Conservation (phyloP, 2,113 vertebrate genomes). For the Anthoscopus minutus region DNA sequence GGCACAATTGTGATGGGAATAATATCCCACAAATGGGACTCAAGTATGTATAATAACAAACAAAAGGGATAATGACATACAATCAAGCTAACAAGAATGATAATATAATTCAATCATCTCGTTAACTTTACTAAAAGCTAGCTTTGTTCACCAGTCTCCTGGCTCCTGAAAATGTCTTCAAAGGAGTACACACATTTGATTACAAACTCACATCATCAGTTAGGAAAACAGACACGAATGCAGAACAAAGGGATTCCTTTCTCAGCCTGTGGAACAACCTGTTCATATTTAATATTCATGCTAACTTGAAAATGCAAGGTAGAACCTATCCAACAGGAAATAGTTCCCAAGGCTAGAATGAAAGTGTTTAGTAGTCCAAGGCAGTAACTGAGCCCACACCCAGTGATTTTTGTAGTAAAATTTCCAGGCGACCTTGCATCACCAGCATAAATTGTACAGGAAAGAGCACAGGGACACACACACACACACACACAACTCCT, state of each 20-base stretch:
- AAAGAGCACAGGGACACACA: background rate
- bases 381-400: background rate
- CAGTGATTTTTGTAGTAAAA: background rate
- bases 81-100: conserved; percentile 46
- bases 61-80: conserved; percentile 34
- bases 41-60: conserved; percentile 43
- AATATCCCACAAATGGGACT: background rate
- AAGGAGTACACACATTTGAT: conserved; percentile 14
- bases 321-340: background rate
- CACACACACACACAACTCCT: background rate
- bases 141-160: conserved; percentile 17
- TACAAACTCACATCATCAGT: background rate
- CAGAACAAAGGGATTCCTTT: conserved; percentile 10
- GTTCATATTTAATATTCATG: background rate
- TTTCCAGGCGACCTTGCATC: background rate
- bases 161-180: conserved; percentile 30
- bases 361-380: background rate
- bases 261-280: background rate
- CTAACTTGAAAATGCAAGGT: background rate
- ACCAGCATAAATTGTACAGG: background rate
- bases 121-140: conserved; percentile 40
- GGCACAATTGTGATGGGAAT: background rate
- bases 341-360: background rate
- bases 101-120: conserved; percentile 54
- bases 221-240: background rate